Evolutionary conservation across 2,113 vertebrate species (phyloP), one percentile per base, ranked within the genome.

Genomic region (Psettodes erumei): DNA sequence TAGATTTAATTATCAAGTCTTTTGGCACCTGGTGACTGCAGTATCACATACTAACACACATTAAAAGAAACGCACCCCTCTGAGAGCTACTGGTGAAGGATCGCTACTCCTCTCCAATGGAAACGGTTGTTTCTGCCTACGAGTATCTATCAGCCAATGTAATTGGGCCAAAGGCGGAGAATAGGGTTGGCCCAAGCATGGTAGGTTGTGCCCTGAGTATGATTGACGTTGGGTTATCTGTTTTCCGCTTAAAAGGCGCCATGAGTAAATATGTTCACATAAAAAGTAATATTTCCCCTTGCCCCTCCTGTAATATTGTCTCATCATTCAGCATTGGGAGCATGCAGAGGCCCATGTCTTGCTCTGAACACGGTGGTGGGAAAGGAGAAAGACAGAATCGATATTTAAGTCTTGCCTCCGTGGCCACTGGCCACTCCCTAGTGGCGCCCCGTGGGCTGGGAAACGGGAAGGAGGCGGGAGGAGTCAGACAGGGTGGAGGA

Each of bases 341-440:
- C 4, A 16, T 13, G 5, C 0, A 2, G 7, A 1, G 2, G 2
- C 5, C 28, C 23, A 10, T 27, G 0, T 35, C 4, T 33, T 3
- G 27, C 5, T 71, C 47, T 38, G 50, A 43, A 64, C 54, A 50
- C 37, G 50, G 77, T 75, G 47, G 71, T 62, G 85, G 38, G 61
- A 13, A 51, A 48, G 32, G 53, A 78, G 45, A 78, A 86, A 88
- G 83, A 82, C 81, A 59, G 64, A 56, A 42, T 76, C 54, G 63
- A 10, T 23, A 45, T 86, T 72, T 84, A 74, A 89, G 89, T 89
- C 78, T 90, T 88, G 91, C 91, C 91, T 90, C 89, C 86, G 89
- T 91, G 89, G 88, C 88, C 63, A 2, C 60, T 90, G 87, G 89
- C 90, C 91, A 92, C 91, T 91, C 91, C 91, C 87, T 88, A 62